These are phyloP conservation scores for Heliconius sara DNA, from an alignment of 2,888 invertebrate genomes.

Conservation along the genomic window DNA sequence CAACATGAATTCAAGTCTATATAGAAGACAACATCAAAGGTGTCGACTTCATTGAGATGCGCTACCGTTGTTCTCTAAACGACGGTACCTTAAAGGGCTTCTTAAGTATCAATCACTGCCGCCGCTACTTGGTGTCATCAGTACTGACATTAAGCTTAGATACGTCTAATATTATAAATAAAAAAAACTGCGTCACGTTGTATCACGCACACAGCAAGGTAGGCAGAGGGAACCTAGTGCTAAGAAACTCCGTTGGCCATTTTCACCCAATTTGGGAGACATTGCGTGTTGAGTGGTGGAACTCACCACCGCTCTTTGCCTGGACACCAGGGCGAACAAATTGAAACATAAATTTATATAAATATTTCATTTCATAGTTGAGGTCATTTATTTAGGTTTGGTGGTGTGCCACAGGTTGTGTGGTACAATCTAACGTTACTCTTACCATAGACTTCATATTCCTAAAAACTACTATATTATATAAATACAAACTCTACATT, in stretches of 20 bases:
- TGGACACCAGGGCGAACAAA: too few relatives aligned
- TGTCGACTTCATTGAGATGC: slow-evolving; percentile 36
- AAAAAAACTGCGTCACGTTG: too few relatives aligned
- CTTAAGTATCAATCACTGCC: slow-evolving; percentile 37
- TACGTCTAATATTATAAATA: background rate
- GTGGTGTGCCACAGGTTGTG: background rate
- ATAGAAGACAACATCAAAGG: slow-evolving; percentile 21
- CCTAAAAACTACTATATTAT: background rate
- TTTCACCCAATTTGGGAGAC: too few relatives aligned
- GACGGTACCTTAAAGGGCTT: slow-evolving; percentile 39
- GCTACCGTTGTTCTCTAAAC: slow-evolving; percentile 8
- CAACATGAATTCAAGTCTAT: slow-evolving; percentile 21
- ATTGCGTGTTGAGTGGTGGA: too few relatives aligned
- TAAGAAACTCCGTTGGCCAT: too few relatives aligned
- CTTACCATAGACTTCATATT: background rate
- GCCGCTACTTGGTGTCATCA: slow-evolving; percentile 23
- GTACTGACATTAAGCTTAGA: background rate
- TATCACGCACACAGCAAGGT: too few relatives aligned
- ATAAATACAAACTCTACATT: slow-evolving; percentile 6
- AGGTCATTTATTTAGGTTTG: too few relatives aligned
- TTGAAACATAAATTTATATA: too few relatives aligned
- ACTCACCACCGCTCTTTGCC: too few relatives aligned
- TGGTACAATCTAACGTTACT: background rate
- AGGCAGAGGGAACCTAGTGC: too few relatives aligned
- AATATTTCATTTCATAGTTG: too few relatives aligned